Evolutionary conservation across 2,797 vertebrate genomes (phyloP).

Genomic region (Myripristis jacobus): DNA sequence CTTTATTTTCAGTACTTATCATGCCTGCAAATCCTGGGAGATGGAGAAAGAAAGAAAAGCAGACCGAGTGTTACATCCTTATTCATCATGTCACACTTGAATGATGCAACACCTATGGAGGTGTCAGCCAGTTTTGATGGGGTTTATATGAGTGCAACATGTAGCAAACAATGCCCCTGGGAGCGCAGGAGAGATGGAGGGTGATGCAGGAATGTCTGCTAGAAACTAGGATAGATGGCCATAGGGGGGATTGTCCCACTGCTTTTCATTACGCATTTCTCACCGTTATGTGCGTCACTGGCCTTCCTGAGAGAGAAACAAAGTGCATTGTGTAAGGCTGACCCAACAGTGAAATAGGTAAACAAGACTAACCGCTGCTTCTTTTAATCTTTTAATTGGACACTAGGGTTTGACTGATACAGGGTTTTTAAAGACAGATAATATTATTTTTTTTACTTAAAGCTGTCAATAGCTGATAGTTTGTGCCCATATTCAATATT

Average conservation of each 20-base stretch:
- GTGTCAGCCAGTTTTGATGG: neutral
- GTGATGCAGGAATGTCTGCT: neutral
- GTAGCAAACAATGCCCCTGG: slow-evolving; percentile 2
- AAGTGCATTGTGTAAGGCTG: neutral
- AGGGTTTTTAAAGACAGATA: no score
- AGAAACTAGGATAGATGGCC: neutral
- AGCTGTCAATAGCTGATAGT: no score
- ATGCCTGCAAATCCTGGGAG: neutral
- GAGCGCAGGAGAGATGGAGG: neutral
- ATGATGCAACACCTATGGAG: neutral
- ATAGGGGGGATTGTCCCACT: neutral
- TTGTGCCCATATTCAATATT: no score
- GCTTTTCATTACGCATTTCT: neutral
- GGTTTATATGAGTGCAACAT: neutral
- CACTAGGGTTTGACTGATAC: no score
- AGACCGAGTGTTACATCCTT: neutral
- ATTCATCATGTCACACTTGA: slow-evolving; percentile 7
- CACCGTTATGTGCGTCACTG: slow-evolving; percentile 2
- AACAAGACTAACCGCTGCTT: neutral
- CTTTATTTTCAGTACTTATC: neutral
- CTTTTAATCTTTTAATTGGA: slow-evolving; percentile 6
- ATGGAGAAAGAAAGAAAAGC: neutral
- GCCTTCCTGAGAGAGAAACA: neutral
- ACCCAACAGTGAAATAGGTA: neutral
- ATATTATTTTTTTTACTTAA: no score